Evolutionary conservation across 2,797 vertebrate genomes (phyloP).

Genomic region (Atherinosoma microstoma): DNA sequence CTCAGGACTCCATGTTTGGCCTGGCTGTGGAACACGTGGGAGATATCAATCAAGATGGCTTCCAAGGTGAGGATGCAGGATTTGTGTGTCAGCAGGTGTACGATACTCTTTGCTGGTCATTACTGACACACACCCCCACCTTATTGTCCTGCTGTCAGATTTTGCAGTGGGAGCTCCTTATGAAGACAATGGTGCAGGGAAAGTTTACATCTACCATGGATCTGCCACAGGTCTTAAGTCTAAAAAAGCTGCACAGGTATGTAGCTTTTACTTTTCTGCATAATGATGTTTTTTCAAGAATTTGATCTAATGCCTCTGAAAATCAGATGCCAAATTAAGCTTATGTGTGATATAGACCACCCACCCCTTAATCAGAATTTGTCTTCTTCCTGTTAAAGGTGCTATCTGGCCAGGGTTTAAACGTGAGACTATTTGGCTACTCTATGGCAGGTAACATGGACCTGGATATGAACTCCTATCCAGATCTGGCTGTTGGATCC

Average conservation of each 20-base stretch:
- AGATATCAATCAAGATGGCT: conserved; percentile 93
- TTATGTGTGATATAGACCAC: too few relatives aligned
- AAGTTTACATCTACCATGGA: conserved; percentile 92
- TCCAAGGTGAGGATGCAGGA: conserved; percentile 81
- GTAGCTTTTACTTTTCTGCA: background rate
- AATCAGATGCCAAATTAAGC: background rate
- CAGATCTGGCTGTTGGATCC: conserved; percentile 94
- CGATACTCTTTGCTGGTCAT: background rate
- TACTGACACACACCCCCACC: background rate
- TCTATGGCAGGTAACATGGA: conserved; percentile 97
- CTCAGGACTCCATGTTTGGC: conserved; percentile 94
- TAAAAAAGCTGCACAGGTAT: conserved; percentile 87
- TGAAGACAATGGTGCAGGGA: conserved; percentile 80
- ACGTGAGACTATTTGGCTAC: conserved; percentile 88
- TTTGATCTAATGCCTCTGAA: background rate
- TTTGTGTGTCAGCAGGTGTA: background rate
- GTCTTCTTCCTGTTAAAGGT: conserved; percentile 73
- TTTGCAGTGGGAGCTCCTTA: conserved; percentile 95
- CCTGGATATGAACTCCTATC: conserved; percentile 92
- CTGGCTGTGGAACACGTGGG: conserved; percentile 93
- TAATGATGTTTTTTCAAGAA: background rate
- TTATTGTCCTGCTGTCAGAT: conserved; percentile 82
- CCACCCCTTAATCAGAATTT: background rate
- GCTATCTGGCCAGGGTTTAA: conserved; percentile 78
- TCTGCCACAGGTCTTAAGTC: conserved; percentile 80